Base-by-base conservation (phyloP, 35 echinoderm and acorn worm genomes). In the Patiria miniata region DNA sequence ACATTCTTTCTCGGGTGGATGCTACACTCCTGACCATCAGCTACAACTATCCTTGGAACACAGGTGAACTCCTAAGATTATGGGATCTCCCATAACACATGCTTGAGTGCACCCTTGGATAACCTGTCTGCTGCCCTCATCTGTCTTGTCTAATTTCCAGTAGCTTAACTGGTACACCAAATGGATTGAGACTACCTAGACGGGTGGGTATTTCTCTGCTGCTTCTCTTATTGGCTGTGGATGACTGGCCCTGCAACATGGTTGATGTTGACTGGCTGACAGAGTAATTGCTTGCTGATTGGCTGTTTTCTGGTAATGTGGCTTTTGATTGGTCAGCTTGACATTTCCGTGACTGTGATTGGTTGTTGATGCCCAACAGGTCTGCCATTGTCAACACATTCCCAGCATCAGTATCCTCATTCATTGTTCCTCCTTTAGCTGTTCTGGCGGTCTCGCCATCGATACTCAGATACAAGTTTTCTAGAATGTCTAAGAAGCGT, bases 141-240 rank as follows among this genome's bases (percentile, higher is more conserved):
- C 65, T 73, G 65, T 73, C 65, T 30, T 30, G 7, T 73, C 65
- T 73, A 26, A 73, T 73, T 73, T 73, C 65, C 14, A 73, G 65
- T 30, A 73, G 34, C 65, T 30, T 73, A 73, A 60, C 53, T 37
- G 82, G 82, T 37, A 84, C 37, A 60, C 57, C 59, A 18, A 84
- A 61, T 33, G 82, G 82, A 84, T 84, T 84, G n/a, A 84, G 30
- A 10, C 52, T 60, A 19, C 82, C 82, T 8, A 84, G 82, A 23
- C 82, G 51, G 12, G 59, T 38, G 36, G 82, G 2, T 36, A 33
- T 6, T 58, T 10, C 52, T 5, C 8, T 22, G 39, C 36, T 7
- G 10, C 36, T 30, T 42, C 39, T 18, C 5, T n/a, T n/a, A n/a
- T n/a, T n/a, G n/a, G n/a, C n/a, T n/a, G n/a, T n/a, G n/a, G n/a